A percentile compares a stretch with the other conserved stretches of the same genome.
phyloP scores from a whole-genome alignment of 2,113 vertebrate species.

The Cisticola juncidis region DNA sequence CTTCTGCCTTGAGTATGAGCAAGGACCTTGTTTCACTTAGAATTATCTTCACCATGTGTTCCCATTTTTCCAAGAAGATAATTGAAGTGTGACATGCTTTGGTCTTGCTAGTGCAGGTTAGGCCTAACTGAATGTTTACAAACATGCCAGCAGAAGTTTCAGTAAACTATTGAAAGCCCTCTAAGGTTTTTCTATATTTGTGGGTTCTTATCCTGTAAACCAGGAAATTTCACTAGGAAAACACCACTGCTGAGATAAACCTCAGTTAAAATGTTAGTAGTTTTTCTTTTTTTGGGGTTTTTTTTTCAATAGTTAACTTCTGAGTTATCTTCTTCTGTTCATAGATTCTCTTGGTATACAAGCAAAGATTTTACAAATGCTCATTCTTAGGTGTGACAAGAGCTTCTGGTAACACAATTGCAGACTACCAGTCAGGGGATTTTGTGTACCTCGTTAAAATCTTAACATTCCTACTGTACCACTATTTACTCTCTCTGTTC shows the following conservation, averaged over 20 bases:
- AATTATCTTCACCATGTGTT: rapidly evolving
- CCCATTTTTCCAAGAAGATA: neutral
- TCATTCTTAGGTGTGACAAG: neutral
- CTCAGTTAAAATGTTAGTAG: neutral
- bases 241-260: neutral
- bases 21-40: neutral
- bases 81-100: neutral
- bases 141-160: neutral
- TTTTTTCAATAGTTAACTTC: neutral
- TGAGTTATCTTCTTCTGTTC: neutral
- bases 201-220: neutral
- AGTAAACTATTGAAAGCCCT: neutral
- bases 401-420: neutral
- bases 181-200: neutral
- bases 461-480: neutral
- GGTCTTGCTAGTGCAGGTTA: neutral
- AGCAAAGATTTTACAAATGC: neutral
- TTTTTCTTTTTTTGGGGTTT: neutral
- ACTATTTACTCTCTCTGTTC: neutral
- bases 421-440: neutral
- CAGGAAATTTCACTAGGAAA: neutral
- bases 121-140: neutral
- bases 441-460: neutral
- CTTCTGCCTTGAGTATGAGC: neutral
- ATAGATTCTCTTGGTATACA: neutral